A percentile compares a stretch with the other conserved stretches of the same genome.
Evolutionary conservation across 2,797 vertebrate genomes (phyloP).

Genomic region (Mycteria americana): DNA sequence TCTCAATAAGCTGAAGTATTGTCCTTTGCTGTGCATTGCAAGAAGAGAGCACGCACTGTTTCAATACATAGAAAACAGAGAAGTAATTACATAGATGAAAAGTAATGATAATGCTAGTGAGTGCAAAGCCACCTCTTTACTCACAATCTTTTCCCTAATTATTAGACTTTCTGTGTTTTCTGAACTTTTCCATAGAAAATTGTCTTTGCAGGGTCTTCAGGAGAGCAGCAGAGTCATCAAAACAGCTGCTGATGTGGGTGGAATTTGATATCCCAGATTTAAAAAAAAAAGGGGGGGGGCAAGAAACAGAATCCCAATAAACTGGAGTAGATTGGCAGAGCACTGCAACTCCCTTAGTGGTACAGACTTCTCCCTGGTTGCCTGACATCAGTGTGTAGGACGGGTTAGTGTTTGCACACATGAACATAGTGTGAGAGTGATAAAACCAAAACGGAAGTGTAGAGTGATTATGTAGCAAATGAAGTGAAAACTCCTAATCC

Average conservation of each 20-base stretch:
- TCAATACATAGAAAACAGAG: background rate
- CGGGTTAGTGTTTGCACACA: fast-evolving
- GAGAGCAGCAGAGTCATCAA: background rate
- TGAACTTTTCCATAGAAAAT: background rate
- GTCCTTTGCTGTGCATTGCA: background rate
- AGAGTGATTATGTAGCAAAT: background rate
- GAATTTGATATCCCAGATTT: background rate
- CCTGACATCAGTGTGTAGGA: background rate
- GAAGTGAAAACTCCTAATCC: background rate
- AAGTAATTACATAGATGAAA: background rate
- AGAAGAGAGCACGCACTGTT: background rate
- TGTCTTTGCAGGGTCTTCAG: background rate
- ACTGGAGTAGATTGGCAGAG: background rate
- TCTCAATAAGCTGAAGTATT: background rate
- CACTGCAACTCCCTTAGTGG: background rate
- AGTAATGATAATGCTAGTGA: background rate
- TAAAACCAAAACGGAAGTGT: background rate
- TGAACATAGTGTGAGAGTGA: background rate
- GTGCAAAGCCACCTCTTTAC: background rate
- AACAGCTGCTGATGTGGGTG: background rate
- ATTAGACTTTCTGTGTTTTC: background rate
- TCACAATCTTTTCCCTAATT: background rate
- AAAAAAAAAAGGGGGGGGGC: background rate
- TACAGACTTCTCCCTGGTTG: background rate
- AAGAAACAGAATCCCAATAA: background rate